Conservation (phyloP, 2,113 vertebrate genomes). For the Oncorhynchus tshawytscha region DNA sequence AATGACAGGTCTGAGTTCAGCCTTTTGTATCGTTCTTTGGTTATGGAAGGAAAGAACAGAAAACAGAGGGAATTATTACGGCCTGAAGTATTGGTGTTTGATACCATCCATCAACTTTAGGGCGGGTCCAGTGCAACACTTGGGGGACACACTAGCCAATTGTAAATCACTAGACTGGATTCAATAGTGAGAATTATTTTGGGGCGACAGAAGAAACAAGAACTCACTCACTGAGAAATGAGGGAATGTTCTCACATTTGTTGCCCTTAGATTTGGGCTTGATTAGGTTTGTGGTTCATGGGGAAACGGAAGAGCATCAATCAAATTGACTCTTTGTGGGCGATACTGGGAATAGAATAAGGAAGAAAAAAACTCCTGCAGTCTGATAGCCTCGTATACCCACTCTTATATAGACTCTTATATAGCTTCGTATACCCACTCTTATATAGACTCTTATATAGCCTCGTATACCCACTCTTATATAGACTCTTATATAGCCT, state of each 20-base stretch:
- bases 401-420: too few relatives aligned
- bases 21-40: constrained; percentile 28
- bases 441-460: too few relatives aligned
- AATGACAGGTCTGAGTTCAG: constrained; percentile 22
- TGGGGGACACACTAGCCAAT: constrained; percentile 57
- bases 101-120: constrained; percentile 58
- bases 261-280: constrained; percentile 40
- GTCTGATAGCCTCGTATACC: too few relatives aligned
- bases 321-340: constrained; percentile 49
- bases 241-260: constrained; percentile 50
- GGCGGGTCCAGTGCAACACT: constrained; percentile 56
- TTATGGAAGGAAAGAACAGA: background rate
- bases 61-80: constrained; percentile 44
- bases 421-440: too few relatives aligned
- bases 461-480: too few relatives aligned
- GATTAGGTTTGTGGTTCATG: constrained; percentile 64
- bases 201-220: constrained; percentile 28
- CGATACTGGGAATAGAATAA: background rate
- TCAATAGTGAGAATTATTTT: constrained; percentile 56
- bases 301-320: constrained; percentile 55
- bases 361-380: too few relatives aligned
- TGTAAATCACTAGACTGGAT: constrained; percentile 63
- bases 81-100: constrained; percentile 49
- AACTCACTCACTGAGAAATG: constrained; percentile 19
- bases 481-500: too few relatives aligned